A percentile compares a stretch with the other conserved stretches of the same genome.
phyloP scores from a whole-genome alignment of 1,140 invertebrate genomes.

The Asbolus verrucosus region DNA sequence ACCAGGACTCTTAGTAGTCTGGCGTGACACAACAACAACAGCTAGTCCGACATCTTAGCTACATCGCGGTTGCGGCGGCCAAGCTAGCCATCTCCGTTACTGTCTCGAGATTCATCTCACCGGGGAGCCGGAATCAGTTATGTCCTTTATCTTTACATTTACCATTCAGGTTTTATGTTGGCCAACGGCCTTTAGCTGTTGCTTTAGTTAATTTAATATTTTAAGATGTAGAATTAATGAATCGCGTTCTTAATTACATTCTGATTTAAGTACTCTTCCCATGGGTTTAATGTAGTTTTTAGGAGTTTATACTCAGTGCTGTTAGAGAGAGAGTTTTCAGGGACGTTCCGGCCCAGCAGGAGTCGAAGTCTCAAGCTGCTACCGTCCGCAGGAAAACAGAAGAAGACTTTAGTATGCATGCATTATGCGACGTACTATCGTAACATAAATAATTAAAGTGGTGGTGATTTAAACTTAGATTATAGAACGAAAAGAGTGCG shows the following conservation, averaged over 20 bases:
- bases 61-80: conserved; percentile 52
- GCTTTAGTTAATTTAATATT: conserved; percentile 39
- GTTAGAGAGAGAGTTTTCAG: conserved; percentile 63
- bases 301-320: conserved; percentile 57
- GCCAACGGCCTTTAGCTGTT: conserved; percentile 36
- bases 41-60: conserved; percentile 39
- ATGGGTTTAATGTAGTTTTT: conserved; percentile 35
- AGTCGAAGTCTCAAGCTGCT: conserved; percentile 64
- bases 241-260: conserved; percentile 43
- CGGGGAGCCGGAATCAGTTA: conserved; percentile 34
- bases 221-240: conserved; percentile 23
- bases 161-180: conserved; percentile 44
- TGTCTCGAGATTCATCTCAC: conserved; percentile 38
- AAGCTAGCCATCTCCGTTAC: conserved; percentile 51
- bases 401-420: conserved; percentile 44
- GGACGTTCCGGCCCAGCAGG: conserved; percentile 62
- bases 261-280: conserved; percentile 34
- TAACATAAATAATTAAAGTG: conserved; percentile 25
- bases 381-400: conserved; percentile 53
- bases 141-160: conserved; percentile 41
- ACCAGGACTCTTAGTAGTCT: conserved; percentile 41
- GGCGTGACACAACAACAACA: conserved; percentile 42
- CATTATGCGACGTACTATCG: conserved; percentile 23
- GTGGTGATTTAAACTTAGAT: conserved; percentile 31
- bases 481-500: conserved; percentile 41